Evolutionary conservation across 2,888 invertebrate species (phyloP).

Genomic region (Acanthosepion pharaonis): DNA sequence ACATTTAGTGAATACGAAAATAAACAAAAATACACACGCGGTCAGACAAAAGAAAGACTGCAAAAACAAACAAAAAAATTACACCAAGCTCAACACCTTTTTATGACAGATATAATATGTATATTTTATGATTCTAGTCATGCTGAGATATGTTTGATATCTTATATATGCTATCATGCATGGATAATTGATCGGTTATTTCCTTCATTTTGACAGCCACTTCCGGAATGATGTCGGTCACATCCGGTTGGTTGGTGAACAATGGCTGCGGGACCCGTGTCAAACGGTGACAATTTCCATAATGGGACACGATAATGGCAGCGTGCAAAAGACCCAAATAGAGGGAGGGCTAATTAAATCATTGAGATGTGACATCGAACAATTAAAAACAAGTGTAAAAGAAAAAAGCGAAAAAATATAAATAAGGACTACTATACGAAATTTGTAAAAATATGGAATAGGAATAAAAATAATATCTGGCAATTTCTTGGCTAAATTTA

Average conservation of each 20-base stretch:
- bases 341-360: neutral
- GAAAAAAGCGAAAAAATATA: neutral
- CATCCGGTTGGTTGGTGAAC: slow-evolving; percentile 6
- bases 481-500: neutral
- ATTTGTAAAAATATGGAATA: neutral
- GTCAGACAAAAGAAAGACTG: neutral
- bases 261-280: neutral
- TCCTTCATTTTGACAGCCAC: slow-evolving; percentile 21
- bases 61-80: neutral
- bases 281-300: slow-evolving; percentile 22
- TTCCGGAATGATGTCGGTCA: slow-evolving; percentile 33
- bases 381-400: neutral
- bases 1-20: neutral
- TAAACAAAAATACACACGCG: neutral
- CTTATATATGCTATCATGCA: slow-evolving; percentile 20
- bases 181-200: neutral
- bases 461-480: neutral
- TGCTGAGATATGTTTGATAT: slow-evolving; percentile 14
- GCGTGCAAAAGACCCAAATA: neutral
- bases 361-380: slow-evolving; percentile 17
- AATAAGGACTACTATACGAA: neutral
- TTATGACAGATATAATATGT: neutral
- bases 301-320: slow-evolving; percentile 33
- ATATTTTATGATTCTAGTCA: neutral
- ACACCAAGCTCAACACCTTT: neutral